Conservation (phyloP, 1,140 invertebrate genomes). For the Rhyacophila brunnea region DNA sequence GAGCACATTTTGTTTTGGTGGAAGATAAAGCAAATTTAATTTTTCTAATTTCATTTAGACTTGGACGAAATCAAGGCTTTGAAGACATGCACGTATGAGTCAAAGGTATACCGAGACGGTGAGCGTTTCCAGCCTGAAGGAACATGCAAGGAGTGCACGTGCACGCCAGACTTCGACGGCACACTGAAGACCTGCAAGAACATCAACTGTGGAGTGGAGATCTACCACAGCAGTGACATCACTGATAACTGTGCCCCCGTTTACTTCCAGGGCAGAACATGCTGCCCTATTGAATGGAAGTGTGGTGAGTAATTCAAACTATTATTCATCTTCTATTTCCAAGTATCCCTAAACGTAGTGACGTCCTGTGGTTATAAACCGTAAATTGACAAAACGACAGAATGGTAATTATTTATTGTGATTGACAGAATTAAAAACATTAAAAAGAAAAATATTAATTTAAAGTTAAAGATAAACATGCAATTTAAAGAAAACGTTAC, state of each 20-base stretch:
- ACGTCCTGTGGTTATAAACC: too few relatives aligned
- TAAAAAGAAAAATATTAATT: too few relatives aligned
- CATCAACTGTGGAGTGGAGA: conserved; percentile 53
- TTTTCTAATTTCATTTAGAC: conserved; percentile 12
- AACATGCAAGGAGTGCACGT: conserved; percentile 51
- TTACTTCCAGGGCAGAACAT: conserved; percentile 42
- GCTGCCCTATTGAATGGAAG: conserved; percentile 53
- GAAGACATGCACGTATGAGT: conserved; percentile 49
- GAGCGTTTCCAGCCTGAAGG: conserved; percentile 51
- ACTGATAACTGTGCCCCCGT: conserved; percentile 51
- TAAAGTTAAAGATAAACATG: too few relatives aligned
- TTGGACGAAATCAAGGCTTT: conserved; percentile 42
- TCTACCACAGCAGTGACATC: conserved; percentile 49
- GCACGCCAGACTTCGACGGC: conserved; percentile 46
- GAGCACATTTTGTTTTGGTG: too few relatives aligned
- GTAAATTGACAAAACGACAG: too few relatives aligned
- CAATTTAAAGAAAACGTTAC: too few relatives aligned
- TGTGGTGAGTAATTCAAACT: conserved; percentile 48
- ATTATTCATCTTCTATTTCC: background rate
- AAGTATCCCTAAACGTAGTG: too few relatives aligned
- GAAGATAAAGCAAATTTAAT: too few relatives aligned
- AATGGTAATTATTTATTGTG: too few relatives aligned
- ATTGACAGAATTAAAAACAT: too few relatives aligned
- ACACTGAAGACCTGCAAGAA: conserved; percentile 46
- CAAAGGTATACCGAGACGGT: conserved; percentile 50